Evolutionary conservation across 1,140 invertebrate species (phyloP), one percentile per base, ranked within the genome.

Genomic region (Campoletis sonorensis): DNA sequence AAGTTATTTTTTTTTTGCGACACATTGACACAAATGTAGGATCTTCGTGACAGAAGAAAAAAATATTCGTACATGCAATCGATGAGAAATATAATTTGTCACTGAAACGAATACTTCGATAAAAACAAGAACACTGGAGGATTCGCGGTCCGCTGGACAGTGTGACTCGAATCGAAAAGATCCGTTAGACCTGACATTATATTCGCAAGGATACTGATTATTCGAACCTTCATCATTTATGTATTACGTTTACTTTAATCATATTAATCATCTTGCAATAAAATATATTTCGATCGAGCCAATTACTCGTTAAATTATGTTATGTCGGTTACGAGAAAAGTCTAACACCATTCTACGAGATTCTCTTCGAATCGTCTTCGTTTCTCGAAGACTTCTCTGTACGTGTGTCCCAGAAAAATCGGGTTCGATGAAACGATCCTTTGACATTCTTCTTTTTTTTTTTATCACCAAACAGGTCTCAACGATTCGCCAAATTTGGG

Each of bases 61-160:
- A 64, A 64, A 40, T 21, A 73, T 73, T 26, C 70, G n/a, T 37
- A 23, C 70, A 16, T n/a, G 18, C 8, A 11, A 54, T 75, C 72
- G 72, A 58, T 58, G 72, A 3, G 26, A 75, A 75, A 54, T 75
- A 75, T 72, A 51, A 58, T 58, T 75, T 75, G 72, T 30, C 72
- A 58, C 49, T 45, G 33, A 75, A 40, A 23, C 23, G 45, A 51
- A 49, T 75, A 75, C n/a, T n/a, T n/a, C n/a, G n/a, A n/a, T 27
- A 23, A 64, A 21, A 75, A 58, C 72, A 49, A 75, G 26, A 26
- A 64, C 45, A 27, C 72, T 27, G 13, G 16, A 54, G 72, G 72
- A 75, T 18, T 75, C 21, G 45, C 72, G 72, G 72, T 75, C 58
- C 72, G 72, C 49, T 75, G 72, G 72, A 75, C 72, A 49, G 72